A percentile compares a stretch with the other conserved stretches of the same genome.
These are phyloP conservation scores for Hoplodrina blanda DNA, from an alignment of 2,888 invertebrate genomes.

Conservation along the genomic window DNA sequence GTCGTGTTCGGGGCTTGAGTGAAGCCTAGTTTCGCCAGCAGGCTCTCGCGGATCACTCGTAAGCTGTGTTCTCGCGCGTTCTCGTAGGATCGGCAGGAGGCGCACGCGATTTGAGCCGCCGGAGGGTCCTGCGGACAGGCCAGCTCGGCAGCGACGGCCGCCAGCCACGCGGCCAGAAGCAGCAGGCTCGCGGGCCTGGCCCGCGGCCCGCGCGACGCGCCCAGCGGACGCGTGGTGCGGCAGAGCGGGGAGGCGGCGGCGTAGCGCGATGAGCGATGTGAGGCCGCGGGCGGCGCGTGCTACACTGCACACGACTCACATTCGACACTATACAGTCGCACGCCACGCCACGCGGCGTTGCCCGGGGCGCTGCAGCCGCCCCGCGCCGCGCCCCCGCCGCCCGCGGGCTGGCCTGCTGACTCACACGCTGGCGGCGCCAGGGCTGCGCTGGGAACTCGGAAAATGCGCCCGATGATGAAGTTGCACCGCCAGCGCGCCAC, in stretches of 20 bases:
- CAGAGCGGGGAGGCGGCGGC: conserved; percentile 88
- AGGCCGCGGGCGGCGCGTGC: conserved; percentile 89
- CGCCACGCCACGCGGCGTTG: conserved; percentile 67
- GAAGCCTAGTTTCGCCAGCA: conserved; percentile 92
- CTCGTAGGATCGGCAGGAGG: conserved; percentile 90
- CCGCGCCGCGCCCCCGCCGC: conserved; percentile 66
- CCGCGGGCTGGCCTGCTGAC: conserved; percentile 70
- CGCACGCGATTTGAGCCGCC: conserved; percentile 82
- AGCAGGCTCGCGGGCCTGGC: conserved; percentile 91
- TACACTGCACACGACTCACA: conserved; percentile 86
- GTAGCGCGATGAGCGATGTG: conserved; percentile 87
- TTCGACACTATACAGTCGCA: conserved; percentile 65
- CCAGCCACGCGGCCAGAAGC: conserved; percentile 89
- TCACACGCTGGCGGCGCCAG: conserved; percentile 63
- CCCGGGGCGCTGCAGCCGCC: conserved; percentile 66
- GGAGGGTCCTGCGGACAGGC: conserved; percentile 83
- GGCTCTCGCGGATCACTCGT: conserved; percentile 92
- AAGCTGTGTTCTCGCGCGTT: conserved; percentile 91
- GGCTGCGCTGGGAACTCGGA: conserved; percentile 38
- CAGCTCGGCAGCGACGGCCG: conserved; percentile 83
- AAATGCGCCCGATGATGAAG: conserved; percentile 57
- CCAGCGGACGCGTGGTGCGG: conserved; percentile 91
- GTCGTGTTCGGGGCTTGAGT: conserved; percentile 92
- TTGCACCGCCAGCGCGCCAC: conserved; percentile 13
- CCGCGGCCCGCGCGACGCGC: conserved; percentile 90